A percentile compares a stretch with the other conserved stretches of the same genome.
phyloP scores from a whole-genome alignment of 2,113 vertebrate genomes.

The Dipodomys spectabilis region DNA sequence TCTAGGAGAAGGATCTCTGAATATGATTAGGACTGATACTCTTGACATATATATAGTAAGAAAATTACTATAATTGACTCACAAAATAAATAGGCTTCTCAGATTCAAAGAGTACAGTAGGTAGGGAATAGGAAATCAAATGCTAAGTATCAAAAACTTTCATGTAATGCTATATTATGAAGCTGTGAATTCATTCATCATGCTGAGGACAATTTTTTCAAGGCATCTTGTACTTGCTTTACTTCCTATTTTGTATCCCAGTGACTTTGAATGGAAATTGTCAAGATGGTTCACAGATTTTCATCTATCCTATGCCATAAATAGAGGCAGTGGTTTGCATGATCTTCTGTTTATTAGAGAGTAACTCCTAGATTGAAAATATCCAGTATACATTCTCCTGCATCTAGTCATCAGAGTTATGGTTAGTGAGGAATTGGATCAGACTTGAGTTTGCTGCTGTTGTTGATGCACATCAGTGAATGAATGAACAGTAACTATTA shows the following conservation, averaged over 20 bases:
- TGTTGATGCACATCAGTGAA: slow-evolving; percentile 17
- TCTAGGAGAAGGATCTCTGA: background rate
- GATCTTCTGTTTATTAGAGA: background rate
- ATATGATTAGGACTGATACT: background rate
- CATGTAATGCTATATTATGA: background rate
- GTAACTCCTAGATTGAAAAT: background rate
- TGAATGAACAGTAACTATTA: slow-evolving; percentile 58
- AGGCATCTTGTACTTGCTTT: background rate
- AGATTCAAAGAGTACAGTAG: background rate
- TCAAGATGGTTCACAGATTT: background rate
- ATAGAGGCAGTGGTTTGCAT: background rate
- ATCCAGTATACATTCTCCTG: background rate
- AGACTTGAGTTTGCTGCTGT: background rate
- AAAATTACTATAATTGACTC: background rate
- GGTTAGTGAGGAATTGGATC: background rate
- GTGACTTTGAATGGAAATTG: background rate
- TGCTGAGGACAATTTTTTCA: background rate
- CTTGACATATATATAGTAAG: no score
- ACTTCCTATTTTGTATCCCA: background rate
- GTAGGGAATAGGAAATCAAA: background rate
- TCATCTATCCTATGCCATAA: background rate
- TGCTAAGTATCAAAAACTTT: background rate
- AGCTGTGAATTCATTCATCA: background rate
- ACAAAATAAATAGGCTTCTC: background rate
- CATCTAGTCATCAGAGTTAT: background rate